A percentile compares a stretch with the other conserved stretches of the same genome.
Evolutionary conservation across 2,888 invertebrate species (phyloP).

Genomic region (Apocheima hispidaria): DNA sequence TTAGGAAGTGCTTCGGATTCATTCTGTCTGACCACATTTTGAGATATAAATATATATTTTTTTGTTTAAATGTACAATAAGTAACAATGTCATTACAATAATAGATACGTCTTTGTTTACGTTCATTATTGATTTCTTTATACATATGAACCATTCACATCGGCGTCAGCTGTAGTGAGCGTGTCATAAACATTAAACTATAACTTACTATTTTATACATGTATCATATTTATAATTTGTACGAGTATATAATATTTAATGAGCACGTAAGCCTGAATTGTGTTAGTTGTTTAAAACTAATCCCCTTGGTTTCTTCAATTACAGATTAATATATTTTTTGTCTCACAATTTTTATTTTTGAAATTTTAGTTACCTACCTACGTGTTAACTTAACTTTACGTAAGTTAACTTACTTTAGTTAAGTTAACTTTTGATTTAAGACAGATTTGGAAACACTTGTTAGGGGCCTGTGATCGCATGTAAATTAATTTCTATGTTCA

Average conservation of each 20-base stretch:
- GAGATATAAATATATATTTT: constrained; percentile 6
- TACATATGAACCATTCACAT: background rate
- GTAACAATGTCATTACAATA: constrained; percentile 12
- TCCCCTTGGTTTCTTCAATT: too few species aligned
- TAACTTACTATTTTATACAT: background rate
- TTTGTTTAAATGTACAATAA: background rate
- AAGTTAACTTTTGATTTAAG: constrained; percentile 7
- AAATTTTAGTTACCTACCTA: too few species aligned
- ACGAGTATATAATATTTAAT: too few species aligned
- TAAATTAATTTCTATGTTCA: constrained; percentile 8
- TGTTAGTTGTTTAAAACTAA: too few species aligned
- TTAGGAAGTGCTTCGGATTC: background rate
- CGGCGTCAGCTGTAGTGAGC: too few species aligned
- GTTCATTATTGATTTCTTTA: background rate
- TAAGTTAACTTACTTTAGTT: too few species aligned
- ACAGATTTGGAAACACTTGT: constrained; percentile 36
- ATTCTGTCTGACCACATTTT: background rate
- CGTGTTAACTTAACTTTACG: too few species aligned
- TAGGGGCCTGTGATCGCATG: constrained; percentile 52
- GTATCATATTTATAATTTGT: too few species aligned
- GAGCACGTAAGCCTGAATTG: too few species aligned
- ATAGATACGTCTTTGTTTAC: background rate
- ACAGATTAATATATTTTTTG: too few species aligned
- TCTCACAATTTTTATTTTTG: too few species aligned
- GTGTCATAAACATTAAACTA: background rate